These are phyloP conservation scores for Nyctibius grandis DNA, from an alignment of 2,797 vertebrate species.

Conservation along the genomic window DNA sequence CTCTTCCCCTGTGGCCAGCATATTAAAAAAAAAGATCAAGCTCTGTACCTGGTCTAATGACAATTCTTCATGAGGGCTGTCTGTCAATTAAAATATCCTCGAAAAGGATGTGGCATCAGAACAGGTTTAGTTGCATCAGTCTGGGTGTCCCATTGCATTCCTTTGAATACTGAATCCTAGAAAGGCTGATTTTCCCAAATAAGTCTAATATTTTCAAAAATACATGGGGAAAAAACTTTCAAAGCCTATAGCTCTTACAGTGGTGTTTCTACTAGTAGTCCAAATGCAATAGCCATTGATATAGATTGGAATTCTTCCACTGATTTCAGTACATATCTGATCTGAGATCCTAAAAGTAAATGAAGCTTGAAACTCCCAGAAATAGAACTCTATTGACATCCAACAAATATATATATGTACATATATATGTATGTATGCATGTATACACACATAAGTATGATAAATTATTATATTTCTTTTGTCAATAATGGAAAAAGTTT, in stretches of 20 bases:
- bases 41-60: not conserved
- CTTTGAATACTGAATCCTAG: not conserved
- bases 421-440: not conserved
- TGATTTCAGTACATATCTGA: not conserved
- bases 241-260: not conserved
- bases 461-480: not conserved
- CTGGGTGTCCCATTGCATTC: not conserved
- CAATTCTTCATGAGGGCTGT: not conserved
- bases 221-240: fast-evolving
- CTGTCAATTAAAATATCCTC: not conserved
- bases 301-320: not conserved
- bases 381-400: not conserved
- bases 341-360: not conserved
- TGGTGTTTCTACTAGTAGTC: not conserved
- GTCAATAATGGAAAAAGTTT: not conserved
- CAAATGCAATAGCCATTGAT: not conserved
- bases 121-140: not conserved
- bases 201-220: not conserved
- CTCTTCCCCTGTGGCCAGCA: not conserved
- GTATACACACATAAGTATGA: not conserved
- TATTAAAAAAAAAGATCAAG: not conserved
- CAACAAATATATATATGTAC: too few species aligned
- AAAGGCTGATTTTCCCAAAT: not conserved
- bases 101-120: not conserved
- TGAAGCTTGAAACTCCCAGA: not conserved